These are phyloP conservation scores for Chloroceryle aenea DNA, from an alignment of 2,113 vertebrate species.

Conservation along the genomic window DNA sequence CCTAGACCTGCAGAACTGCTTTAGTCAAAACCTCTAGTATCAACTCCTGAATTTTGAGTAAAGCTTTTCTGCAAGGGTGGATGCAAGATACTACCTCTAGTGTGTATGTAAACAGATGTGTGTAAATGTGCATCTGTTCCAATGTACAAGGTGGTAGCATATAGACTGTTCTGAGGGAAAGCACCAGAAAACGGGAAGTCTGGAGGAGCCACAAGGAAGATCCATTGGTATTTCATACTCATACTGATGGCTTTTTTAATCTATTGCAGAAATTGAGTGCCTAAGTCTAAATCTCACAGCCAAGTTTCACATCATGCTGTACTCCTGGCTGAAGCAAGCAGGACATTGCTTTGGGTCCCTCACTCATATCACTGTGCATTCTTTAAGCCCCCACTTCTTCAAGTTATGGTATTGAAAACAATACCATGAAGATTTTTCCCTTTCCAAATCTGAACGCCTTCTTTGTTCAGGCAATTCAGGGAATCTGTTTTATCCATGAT, in stretches of 20 bases:
- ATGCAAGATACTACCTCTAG: neutral
- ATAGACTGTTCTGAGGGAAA: neutral
- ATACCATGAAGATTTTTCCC: neutral
- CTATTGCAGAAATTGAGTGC: neutral
- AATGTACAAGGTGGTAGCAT: neutral
- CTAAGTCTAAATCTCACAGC: neutral
- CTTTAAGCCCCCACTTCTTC: neutral
- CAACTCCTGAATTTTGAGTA: neutral
- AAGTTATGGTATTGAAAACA: neutral
- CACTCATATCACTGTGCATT: accelerated
- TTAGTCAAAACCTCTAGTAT: neutral
- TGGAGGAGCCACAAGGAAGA: neutral
- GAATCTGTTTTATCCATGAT: neutral
- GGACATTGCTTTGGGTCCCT: neutral
- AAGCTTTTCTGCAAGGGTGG: neutral
- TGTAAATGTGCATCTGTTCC: neutral
- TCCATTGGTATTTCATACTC: neutral
- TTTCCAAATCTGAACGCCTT: neutral
- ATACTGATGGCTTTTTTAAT: neutral
- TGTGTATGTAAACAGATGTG: accelerated
- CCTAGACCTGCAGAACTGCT: neutral
- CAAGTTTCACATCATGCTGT: accelerated
- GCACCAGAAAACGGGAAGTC: neutral
- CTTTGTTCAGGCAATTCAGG: neutral
- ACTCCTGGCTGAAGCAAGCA: neutral